Evolutionary conservation across 2,797 vertebrate genomes (phyloP), one percentile per base, ranked within the genome.

Genomic region (Platyrinchus mystaceus): DNA sequence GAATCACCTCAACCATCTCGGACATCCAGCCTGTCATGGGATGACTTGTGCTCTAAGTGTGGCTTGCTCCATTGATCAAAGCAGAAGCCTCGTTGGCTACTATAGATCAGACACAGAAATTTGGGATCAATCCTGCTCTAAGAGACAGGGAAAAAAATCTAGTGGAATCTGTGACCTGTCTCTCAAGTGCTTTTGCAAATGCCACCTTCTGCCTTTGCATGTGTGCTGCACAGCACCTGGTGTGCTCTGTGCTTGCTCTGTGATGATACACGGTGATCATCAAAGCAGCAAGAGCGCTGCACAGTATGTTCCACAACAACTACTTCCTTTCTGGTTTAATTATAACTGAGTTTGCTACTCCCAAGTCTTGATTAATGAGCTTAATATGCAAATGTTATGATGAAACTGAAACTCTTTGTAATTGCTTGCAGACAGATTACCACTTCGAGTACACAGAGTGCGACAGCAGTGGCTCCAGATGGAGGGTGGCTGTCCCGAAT

Each of bases 361-460:
- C 68, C 41, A 52, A 53, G 73, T 70, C 87, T 90, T 96, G 91
- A 96, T 95, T 95, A 95, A 96, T 90, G 89, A 96, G 30, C 36
- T 84, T 94, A 86, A 96, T 93, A 91, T 94, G 92, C 82, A 94
- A 96, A 94, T 91, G 73, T 75, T 91, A 83, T 90, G 79, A 90
- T 93, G 92, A 91, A 92, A 95, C 86, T 95, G 91, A 97, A 90
- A 73, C 59, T 97, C 94, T 98, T 95, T 98, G 77, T 98, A 59
- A 97, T 98, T 97, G 74, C 96, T 98, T 98, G 89, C 98, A 99
- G 99, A 97, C 78, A 22, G 99, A 99, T 97, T 99, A 99, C 97
- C 99, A 99, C 98, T 99, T 98, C 88, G 98, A 99, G 97, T 99
- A 99, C 97, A 99, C 99, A 2, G 99, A 99, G 91, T 99, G 99